Conservation (phyloP, 2,888 invertebrate genomes). For the Rambutsinella grinnellia region DNA sequence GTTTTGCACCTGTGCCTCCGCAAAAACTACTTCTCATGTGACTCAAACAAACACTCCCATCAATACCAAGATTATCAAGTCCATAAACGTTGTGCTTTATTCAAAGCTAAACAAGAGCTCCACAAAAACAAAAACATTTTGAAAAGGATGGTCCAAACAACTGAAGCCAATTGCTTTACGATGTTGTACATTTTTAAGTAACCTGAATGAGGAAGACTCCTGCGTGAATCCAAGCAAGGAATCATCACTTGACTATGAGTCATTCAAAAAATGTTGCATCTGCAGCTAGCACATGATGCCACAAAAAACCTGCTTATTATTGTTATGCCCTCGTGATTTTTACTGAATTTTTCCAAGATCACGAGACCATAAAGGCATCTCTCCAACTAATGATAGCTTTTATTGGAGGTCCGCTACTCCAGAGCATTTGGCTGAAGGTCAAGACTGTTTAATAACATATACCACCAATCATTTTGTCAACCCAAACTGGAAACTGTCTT, state of each 20-base stretch:
- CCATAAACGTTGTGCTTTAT: too few relatives aligned
- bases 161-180: not conserved
- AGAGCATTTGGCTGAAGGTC: not conserved
- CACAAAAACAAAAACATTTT: too few relatives aligned
- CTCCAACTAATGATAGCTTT: too few relatives aligned
- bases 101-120: too few relatives aligned
- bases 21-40: too few relatives aligned
- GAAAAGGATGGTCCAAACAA: too few relatives aligned
- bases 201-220: not conserved
- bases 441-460: not conserved
- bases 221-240: not conserved
- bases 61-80: too few relatives aligned
- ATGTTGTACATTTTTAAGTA: not conserved
- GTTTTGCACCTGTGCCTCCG: too few relatives aligned
- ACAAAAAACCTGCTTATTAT: conserved; percentile 20
- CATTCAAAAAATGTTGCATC: not conserved
- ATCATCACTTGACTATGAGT: conserved; percentile 38
- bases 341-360: conserved; percentile 5
- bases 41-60: too few relatives aligned
- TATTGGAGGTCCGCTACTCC: not conserved
- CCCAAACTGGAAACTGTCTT: too few relatives aligned
- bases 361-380: not conserved
- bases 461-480: not conserved
- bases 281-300: conserved; percentile 18
- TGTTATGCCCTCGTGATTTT: conserved; percentile 27